A percentile compares a stretch with the other conserved stretches of the same genome.
phyloP scores from a whole-genome alignment of 2,113 vertebrate species.

The Neomonachus schauinslandi region DNA sequence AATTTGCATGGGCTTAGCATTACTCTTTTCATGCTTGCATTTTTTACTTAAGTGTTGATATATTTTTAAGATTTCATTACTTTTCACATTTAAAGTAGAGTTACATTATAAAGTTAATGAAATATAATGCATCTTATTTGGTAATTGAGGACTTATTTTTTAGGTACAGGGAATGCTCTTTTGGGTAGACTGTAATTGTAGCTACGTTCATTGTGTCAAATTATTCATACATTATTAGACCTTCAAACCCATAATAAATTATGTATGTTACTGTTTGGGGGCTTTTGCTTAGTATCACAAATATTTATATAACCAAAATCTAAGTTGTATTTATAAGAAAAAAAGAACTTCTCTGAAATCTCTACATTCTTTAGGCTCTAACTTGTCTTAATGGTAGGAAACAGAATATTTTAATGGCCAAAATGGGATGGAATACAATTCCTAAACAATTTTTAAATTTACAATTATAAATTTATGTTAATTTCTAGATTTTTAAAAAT shows the following conservation, averaged over 20 bases:
- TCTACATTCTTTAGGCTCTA: not conserved
- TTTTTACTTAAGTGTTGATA: slow-evolving; percentile 8
- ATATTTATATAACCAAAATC: slow-evolving; percentile 43
- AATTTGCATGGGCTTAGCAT: not conserved
- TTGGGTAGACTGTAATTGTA: slow-evolving; percentile 25
- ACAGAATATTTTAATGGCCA: not conserved
- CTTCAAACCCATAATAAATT: slow-evolving; percentile 51
- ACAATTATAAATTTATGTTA: not conserved
- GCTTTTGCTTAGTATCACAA: not conserved
- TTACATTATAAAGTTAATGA: slow-evolving; percentile 30
- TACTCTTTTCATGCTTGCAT: not conserved
- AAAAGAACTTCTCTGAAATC: not conserved
- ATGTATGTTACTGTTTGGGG: not conserved
- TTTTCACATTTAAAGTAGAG: slow-evolving; percentile 31
- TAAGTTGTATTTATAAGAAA: slow-evolving; percentile 8
- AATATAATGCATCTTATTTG: not conserved
- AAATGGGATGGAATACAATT: not conserved
- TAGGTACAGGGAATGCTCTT: not conserved
- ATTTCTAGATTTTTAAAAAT: not conserved
- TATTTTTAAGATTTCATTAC: slow-evolving; percentile 66
- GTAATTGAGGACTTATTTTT: slow-evolving; percentile 40
- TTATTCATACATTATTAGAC: slow-evolving; percentile 46
- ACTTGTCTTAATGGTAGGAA: not conserved
- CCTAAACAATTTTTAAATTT: slow-evolving; percentile 29
- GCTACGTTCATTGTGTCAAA: not conserved